Conservation (phyloP, 2,113 vertebrate species). For the Anhinga rufa region DNA sequence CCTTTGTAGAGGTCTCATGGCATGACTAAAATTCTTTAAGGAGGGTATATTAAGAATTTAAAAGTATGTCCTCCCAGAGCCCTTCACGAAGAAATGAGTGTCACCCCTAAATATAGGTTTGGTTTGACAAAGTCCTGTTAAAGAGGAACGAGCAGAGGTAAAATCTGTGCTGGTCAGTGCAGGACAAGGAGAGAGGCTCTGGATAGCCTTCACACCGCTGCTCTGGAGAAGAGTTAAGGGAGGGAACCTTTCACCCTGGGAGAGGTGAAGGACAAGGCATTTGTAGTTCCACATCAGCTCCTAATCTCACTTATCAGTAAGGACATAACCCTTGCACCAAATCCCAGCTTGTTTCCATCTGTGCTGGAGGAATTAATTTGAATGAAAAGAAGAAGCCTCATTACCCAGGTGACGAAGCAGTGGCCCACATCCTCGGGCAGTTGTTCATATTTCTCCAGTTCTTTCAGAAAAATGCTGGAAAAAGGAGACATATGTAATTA, state of each 20-base stretch:
- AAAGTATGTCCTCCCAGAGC: background rate
- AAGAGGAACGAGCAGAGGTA: background rate
- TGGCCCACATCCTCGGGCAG: slow-evolving; percentile 97
- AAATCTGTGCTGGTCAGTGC: background rate
- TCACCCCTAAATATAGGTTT: background rate
- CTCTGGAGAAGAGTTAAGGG: background rate
- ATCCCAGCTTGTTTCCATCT: background rate
- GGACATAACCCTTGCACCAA: background rate
- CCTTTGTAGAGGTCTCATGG: background rate
- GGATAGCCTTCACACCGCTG: background rate
- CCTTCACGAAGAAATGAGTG: background rate
- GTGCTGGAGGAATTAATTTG: background rate
- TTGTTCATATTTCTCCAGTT: slow-evolving; percentile 97
- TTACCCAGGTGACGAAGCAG: slow-evolving; percentile 99
- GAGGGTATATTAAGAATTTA: background rate
- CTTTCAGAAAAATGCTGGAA: slow-evolving; percentile 95
- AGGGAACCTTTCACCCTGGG: background rate
- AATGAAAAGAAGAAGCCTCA: background rate
- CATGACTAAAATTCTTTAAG: background rate
- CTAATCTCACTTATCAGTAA: background rate
- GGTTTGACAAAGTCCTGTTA: background rate
- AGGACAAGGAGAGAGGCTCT: background rate
- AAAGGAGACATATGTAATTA: slow-evolving; percentile 38
- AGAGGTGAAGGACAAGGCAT: background rate
- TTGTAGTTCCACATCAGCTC: background rate